Evolutionary conservation across 2,113 vertebrate species (phyloP).

Genomic region (Mobula birostris): DNA sequence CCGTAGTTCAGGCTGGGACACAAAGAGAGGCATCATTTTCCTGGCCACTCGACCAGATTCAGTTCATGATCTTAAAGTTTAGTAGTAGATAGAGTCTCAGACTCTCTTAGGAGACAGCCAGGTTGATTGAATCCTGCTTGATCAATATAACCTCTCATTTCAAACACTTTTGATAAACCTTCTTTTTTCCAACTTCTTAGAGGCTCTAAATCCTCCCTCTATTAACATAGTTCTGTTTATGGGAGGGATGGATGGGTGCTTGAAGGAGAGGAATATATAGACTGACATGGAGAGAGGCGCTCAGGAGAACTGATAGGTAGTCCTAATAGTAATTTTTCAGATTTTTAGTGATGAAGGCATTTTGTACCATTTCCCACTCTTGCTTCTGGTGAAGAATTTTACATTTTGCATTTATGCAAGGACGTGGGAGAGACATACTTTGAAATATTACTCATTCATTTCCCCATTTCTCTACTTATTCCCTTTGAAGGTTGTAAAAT

Average conservation of each 20-base stretch:
- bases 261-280: background rate
- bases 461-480: background rate
- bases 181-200: too few species aligned
- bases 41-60: too few species aligned
- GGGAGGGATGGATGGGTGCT: background rate
- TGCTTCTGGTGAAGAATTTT: background rate
- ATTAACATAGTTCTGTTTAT: background rate
- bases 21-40: too few species aligned
- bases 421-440: background rate
- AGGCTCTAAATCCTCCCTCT: too few species aligned
- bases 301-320: background rate
- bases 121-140: too few species aligned
- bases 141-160: too few species aligned
- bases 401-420: background rate
- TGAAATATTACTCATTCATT: background rate
- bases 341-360: background rate
- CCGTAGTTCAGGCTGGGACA: too few species aligned
- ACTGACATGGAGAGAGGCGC: too few species aligned
- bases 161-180: too few species aligned
- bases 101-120: too few species aligned
- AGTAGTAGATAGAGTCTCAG: too few species aligned
- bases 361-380: background rate
- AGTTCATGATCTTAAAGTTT: too few species aligned
- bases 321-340: background rate
- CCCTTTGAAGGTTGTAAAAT: background rate